Base-by-base conservation (phyloP, 2,113 vertebrate genomes). In the Microtus pennsylvanicus region DNA sequence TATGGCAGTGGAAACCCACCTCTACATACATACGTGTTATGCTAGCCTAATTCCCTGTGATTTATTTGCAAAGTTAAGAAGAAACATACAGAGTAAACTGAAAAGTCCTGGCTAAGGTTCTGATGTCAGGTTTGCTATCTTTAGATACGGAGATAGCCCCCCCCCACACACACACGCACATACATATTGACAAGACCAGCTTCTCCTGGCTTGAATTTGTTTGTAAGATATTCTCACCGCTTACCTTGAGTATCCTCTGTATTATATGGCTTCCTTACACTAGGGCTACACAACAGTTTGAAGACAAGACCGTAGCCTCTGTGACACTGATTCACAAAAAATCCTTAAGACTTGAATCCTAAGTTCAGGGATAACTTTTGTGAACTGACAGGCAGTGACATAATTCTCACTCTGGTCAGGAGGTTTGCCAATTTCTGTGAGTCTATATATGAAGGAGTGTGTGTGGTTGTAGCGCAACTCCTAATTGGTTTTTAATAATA, bases 11-110 rank as follows among this genome's bases (percentile, higher is more conserved):
- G 74, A 22, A 91, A 14, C 11, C 55, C 9, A 14, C 35, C 16
- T 67, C 30, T 26, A 12, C 2, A 1, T 58, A 58, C 5, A 0
- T 10, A 5, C 16, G n/a, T 10, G 38, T 30, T 26, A 55, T 61
- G 35, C 1, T 16, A 42, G 38, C 67, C 87, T 38, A 28, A 50
- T 33, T 26, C 22, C 45, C 42, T 24, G 74, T 42, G 74, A 26
- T 75, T 75, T 42, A 26, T 26, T 74, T 22, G 7, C 35, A 74
- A n/a, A 74, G 17, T 72, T 72, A 72, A 74, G 70, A 8, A 74
- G 70, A 74, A 74, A 38, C 70, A 9, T 38, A 74, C 19, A 74
- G 16, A 74, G 22, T 19, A 72, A n/a, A 21, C 35, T 74, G n/a
- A 21, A 74, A 74, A 75, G 24, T 24, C 22, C 74, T 45, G 74